Evolutionary conservation across 1,140 invertebrate species (phyloP), one percentile per base, ranked within the genome.

Genomic region (Globodera rostochiensis): DNA sequence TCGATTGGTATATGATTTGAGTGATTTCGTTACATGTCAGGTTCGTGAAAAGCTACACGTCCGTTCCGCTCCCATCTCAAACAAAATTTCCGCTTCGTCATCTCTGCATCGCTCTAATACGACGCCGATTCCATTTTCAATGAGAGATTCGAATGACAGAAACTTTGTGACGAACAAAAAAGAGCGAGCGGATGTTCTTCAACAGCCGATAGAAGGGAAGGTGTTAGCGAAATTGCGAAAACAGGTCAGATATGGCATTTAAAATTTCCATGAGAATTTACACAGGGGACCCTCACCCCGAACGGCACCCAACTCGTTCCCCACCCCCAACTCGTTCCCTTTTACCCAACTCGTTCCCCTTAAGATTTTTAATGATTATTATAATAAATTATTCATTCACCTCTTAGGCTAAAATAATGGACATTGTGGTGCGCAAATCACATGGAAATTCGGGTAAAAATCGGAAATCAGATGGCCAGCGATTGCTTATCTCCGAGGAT

Each of bases 101-200:
- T 21, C 67, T 69, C n/a, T 71, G 69, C n/a, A 71, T 47, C 69
- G 69, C 13, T 71, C 69, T 11, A 71, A 71, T 71, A 71, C 69
- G 25, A 47, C 69, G 69, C 46, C 69, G 36, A 71, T 11, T 71
- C 36, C 69, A 5, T 47, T 71, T 71, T 71, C 69, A 19, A 19
- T 15, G 11, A 13, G 57, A 64, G 19, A 11, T 64, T 15, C 57
- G 19, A 64, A 64, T 19, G 57, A 64, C 57, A 64, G 15, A 64
- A 64, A 64, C 57, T 0, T 19, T 64, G 57, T 13, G 57, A 64
- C 13, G 57, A 19, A 64, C 19, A 64, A 64, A 19, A 15, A 64
- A 4, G 57, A 64, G 15, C 11, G 57, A 64, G 19, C 57, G 57
- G 57, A 64, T 19, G 15, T 64, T 64, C 57, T 8, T 15, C 57